Conservation (phyloP, 2,797 vertebrate species). For the Thunnus albacares region DNA sequence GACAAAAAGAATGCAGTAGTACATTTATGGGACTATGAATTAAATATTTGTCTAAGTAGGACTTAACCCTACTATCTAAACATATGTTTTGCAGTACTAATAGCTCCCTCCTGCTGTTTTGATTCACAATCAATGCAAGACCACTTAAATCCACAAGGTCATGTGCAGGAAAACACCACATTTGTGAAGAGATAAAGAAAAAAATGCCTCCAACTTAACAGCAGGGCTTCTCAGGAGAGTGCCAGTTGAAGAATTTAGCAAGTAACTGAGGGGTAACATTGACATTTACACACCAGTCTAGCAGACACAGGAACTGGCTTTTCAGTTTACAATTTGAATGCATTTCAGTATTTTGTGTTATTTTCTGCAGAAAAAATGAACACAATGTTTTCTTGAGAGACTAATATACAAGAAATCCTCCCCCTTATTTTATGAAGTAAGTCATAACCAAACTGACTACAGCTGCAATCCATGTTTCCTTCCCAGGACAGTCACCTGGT, state of each 20-base stretch:
- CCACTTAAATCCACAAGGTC: neutral
- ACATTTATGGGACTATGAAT: neutral
- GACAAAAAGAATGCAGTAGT: neutral
- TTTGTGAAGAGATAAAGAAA: slow-evolving; percentile 27
- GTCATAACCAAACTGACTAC: neutral
- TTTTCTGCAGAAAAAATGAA: neutral
- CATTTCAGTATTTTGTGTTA: neutral
- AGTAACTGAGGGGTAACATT: slow-evolving; percentile 75
- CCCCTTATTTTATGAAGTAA: neutral
- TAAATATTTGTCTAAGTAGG: neutral
- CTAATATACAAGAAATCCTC: neutral
- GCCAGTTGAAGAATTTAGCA: slow-evolving; percentile 78
- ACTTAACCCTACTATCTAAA: neutral
- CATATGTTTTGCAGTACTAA: neutral
- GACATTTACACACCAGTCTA: slow-evolving; percentile 58
- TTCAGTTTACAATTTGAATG: slow-evolving; percentile 11
- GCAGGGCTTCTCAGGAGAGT: slow-evolving; percentile 37
- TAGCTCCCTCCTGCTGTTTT: neutral
- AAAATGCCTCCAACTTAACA: slow-evolving; percentile 24
- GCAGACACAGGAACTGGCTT: slow-evolving; percentile 31
- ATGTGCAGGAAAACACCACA: slow-evolving; percentile 14
- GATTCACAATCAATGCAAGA: neutral
- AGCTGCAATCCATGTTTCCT: neutral
- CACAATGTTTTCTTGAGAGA: neutral
- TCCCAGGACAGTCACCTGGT: no score